Conservation (phyloP, 1,140 invertebrate genomes). For the Chymomyza costata region DNA sequence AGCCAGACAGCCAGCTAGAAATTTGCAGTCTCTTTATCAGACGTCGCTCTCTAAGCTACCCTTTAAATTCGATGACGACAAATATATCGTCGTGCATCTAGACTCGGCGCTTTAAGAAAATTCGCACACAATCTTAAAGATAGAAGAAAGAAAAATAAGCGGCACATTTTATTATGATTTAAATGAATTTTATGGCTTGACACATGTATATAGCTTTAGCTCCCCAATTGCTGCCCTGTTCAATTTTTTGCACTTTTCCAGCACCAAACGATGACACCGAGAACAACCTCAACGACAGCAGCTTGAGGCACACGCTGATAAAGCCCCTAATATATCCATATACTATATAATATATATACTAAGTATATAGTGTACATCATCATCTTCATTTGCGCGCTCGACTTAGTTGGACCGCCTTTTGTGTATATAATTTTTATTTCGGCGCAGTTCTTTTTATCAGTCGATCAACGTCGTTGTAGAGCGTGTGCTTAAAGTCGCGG, state of each 20-base stretch:
- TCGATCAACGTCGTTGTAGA: slow-evolving; percentile 48
- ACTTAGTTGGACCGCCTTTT: slow-evolving; percentile 26
- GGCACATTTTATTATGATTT: slow-evolving; percentile 65
- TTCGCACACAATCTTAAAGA: not conserved
- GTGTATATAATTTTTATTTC: slow-evolving; percentile 42
- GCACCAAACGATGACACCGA: too few species aligned
- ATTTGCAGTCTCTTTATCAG: too few species aligned
- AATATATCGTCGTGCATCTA: slow-evolving; percentile 16
- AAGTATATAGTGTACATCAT: slow-evolving; percentile 32
- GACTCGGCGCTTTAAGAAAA: slow-evolving; percentile 30
- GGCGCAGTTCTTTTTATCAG: slow-evolving; percentile 70
- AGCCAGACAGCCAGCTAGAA: too few species aligned
- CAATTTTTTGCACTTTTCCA: slow-evolving; percentile 19
- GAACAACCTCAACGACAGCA: too few species aligned
- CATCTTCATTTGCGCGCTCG: slow-evolving; percentile 53
- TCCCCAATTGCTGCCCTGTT: slow-evolving; percentile 18
- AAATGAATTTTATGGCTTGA: slow-evolving; percentile 62
- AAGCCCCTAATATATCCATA: too few species aligned
- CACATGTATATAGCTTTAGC: slow-evolving; percentile 24
- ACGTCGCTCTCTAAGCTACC: too few species aligned
- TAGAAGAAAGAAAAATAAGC: slow-evolving; percentile 12
- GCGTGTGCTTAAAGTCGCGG: slow-evolving; percentile 52
- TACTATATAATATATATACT: slow-evolving; percentile 55
- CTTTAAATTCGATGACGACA: too few species aligned
- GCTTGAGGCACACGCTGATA: too few species aligned